Conservation (phyloP, 2,113 vertebrate species). For the Scolopax mira region DNA sequence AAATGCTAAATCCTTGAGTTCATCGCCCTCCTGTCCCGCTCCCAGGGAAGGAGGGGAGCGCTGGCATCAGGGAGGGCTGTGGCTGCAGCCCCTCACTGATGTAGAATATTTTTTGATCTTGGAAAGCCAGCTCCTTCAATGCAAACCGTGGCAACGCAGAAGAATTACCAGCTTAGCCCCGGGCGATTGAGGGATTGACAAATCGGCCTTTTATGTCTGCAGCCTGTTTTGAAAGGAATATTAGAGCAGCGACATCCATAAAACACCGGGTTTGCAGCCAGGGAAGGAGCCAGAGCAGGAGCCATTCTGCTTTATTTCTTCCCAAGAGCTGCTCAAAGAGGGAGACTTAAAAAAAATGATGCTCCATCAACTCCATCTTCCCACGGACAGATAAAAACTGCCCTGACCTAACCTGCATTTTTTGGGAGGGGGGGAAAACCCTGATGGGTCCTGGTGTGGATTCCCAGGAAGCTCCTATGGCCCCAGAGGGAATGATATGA, state of each 20-base stretch:
- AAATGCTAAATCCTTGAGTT: neutral
- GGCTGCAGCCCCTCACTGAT: rapidly evolving
- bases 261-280: neutral
- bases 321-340: neutral
- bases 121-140: neutral
- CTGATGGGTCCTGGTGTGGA: neutral
- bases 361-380: neutral
- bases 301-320: neutral
- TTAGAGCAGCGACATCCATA: neutral
- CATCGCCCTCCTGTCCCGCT: neutral
- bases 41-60: neutral
- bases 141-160: neutral
- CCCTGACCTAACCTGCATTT: neutral
- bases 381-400: rapidly evolving
- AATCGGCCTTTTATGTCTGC: neutral
- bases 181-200: neutral
- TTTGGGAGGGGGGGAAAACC: neutral
- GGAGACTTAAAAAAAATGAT: neutral
- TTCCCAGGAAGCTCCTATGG: neutral
- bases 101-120: neutral
- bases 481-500: rapidly evolving
- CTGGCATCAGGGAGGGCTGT: rapidly evolving
- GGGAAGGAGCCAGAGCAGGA: neutral
- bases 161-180: neutral
- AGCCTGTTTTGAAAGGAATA: neutral